Conservation (phyloP, 2,113 vertebrate genomes). For the Cisticola juncidis region DNA sequence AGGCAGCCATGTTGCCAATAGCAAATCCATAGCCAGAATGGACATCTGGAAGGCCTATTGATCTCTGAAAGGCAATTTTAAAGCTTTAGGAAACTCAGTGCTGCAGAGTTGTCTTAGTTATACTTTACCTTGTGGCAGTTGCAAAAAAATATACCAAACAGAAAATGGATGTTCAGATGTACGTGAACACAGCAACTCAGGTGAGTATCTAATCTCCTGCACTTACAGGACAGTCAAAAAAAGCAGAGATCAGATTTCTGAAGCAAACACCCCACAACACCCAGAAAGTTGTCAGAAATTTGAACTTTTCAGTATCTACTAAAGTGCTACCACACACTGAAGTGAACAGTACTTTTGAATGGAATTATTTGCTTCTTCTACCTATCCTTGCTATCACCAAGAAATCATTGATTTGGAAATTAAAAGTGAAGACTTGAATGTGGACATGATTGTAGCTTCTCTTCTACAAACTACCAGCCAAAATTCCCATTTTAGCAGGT, state of each 20-base stretch:
- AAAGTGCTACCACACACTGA: not conserved
- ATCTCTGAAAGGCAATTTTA: conserved; percentile 75
- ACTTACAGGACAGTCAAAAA: not conserved
- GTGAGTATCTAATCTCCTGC: not conserved
- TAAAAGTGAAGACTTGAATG: not conserved
- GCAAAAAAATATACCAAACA: not conserved
- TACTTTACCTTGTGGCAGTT: not conserved
- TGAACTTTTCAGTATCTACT: not conserved
- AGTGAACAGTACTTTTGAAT: not conserved
- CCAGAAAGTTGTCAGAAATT: not conserved
- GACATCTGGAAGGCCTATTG: conserved; percentile 95
- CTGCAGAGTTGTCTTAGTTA: not conserved
- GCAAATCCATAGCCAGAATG: conserved; percentile 98
- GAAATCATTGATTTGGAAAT: not conserved
- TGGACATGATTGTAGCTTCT: not conserved
- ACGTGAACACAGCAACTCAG: not conserved
- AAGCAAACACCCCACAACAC: not conserved
- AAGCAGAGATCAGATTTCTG: not conserved
- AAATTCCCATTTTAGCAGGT: not conserved
- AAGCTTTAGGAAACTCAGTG: not conserved
- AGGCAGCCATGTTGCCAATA: conserved; percentile 98
- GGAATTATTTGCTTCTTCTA: not conserved
- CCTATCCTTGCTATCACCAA: not conserved
- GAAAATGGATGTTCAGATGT: not conserved
- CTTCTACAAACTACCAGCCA: not conserved